Base-by-base conservation (phyloP, 2,888 invertebrate species). In the Drymonia ruficornis region DNA sequence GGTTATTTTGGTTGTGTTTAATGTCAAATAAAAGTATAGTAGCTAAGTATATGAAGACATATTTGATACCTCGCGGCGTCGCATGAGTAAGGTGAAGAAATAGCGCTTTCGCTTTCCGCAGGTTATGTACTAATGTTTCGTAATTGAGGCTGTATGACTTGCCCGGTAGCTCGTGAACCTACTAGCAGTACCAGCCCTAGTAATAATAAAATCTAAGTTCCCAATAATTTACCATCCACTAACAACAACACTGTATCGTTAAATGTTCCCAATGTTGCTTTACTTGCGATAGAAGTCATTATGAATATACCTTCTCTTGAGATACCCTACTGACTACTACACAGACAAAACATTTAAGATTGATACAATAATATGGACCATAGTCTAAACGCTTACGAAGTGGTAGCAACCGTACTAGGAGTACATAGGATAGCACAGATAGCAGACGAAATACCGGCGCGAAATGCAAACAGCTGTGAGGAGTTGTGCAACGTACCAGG, bases 21-120 rank as follows among this genome's bases (percentile, higher is more conserved):
- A 42, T 42, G 42, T 16, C 42, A 42, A 16, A 16, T 16, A 42
- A 42, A 16, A 54, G 38, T 52, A 55, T 28, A n/a, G 42, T 28
- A n/a, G 42, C n/a, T 12, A 45, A 15, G 49, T 55, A 56, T 70
- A 64, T 61, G 49, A 57, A 65, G 56, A 50, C 59, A 58, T 56
- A 70, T 64, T 74, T 69, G 68, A 77, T 77, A 74, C 65, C 51
- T 63, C 67, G 61, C 63, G 66, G 59, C 70, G 80, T 75, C 80
- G 78, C 78, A 78, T 80, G 78, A 81, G 81, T 75, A 80, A 80
- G 77, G 78, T 90, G 86, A 89, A 90, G 91, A 88, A 91, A 91
- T 84, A 86, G 79, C 85, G 85, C 91, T 91, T 91, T 91, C 91
- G 91, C 91, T 91, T 89, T 89, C 87, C 87, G 84, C 87, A 80